Evolutionary conservation across 2,888 invertebrate genomes (phyloP).

Genomic region (Galerucella nymphaeae): DNA sequence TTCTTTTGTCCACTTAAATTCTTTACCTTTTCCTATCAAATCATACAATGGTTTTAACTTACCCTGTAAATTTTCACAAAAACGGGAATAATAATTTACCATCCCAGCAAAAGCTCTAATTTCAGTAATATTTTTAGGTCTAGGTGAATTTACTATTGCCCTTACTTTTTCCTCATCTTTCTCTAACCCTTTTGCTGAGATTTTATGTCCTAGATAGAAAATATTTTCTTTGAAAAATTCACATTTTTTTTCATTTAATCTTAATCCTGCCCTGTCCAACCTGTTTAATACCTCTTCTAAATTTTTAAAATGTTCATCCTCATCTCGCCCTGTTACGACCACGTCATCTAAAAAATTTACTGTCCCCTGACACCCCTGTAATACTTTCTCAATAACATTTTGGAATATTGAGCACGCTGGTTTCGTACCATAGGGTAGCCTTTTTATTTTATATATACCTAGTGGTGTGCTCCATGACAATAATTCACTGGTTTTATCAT

Average conservation of each 20-base stretch:
- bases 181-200: constrained; percentile 26
- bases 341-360: constrained; percentile 45
- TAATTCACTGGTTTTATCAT: constrained; percentile 25
- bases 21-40: constrained; percentile 14
- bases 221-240: constrained; percentile 34
- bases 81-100: constrained; percentile 57
- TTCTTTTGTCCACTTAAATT: constrained; percentile 49
- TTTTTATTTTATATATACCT: constrained; percentile 56
- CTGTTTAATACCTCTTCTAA: constrained; percentile 24
- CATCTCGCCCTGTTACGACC: constrained; percentile 39
- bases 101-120: constrained; percentile 55
- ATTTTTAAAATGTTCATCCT: constrained; percentile 36
- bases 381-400: constrained; percentile 47
- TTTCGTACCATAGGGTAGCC: constrained; percentile 59
- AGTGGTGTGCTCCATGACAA: constrained; percentile 50
- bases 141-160: constrained; percentile 16
- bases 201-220: constrained; percentile 34
- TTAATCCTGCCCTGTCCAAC: constrained; percentile 25
- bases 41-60: constrained; percentile 53
- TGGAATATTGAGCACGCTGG: constrained; percentile 60
- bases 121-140: constrained; percentile 29
- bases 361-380: constrained; percentile 42
- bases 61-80: constrained; percentile 39
- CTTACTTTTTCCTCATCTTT: constrained; percentile 28
- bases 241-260: constrained; percentile 34